phyloP scores from a whole-genome alignment of 2,113 vertebrate genomes.

The Vidua macroura region DNA sequence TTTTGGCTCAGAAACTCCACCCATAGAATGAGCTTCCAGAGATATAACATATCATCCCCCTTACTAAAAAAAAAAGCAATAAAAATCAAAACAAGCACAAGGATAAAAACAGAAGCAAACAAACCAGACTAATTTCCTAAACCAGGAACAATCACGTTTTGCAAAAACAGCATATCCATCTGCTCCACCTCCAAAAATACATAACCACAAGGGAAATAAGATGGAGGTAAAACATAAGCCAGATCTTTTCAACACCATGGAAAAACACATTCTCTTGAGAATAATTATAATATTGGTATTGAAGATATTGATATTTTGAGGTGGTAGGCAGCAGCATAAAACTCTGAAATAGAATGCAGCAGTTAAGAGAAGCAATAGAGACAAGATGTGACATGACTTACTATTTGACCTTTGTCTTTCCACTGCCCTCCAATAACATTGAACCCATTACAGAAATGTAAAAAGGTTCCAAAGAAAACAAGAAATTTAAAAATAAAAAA shows the following conservation, averaged over 20 bases:
- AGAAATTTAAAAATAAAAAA: not conserved
- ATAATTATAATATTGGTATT: not conserved
- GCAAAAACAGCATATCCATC: not conserved
- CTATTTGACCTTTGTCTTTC: not conserved
- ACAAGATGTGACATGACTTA: not conserved
- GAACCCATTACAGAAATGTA: not conserved
- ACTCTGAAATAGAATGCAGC: not conserved
- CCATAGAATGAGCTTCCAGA: not conserved
- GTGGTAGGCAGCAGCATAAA: not conserved
- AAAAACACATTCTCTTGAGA: not conserved
- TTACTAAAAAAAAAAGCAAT: not conserved
- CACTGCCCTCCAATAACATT: accelerated
- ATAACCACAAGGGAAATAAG: not conserved
- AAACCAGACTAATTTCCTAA: not conserved
- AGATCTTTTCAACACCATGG: not conserved
- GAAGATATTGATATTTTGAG: not conserved
- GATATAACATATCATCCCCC: accelerated
- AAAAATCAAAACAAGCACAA: not conserved
- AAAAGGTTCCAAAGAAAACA: not conserved
- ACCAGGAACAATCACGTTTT: not conserved
- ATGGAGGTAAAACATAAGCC: not conserved
- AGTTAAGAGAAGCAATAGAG: not conserved
- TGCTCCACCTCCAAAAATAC: not conserved
- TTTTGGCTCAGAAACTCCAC: not conserved
- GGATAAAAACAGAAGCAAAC: not conserved